These are phyloP conservation scores for Hermaeophaga mercurialis DNA, from an alignment of 2,888 invertebrate genomes.

Conservation along the genomic window DNA sequence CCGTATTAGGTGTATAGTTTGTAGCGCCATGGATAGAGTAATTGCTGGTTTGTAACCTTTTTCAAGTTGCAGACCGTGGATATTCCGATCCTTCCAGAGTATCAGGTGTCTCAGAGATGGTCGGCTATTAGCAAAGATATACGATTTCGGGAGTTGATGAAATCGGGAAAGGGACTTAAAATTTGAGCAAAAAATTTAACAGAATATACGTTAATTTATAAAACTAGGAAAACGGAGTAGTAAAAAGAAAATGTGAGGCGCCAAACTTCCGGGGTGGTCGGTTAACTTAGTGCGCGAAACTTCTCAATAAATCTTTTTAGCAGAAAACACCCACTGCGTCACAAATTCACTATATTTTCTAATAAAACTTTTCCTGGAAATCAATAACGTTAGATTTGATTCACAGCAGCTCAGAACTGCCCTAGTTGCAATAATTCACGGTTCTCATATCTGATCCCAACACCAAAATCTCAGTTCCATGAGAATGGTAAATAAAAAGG, in stretches of 20 bases:
- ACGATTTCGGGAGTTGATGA: slow-evolving; percentile 1
- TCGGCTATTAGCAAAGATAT: slow-evolving; percentile 1
- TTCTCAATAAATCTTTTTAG: slow-evolving; percentile 19
- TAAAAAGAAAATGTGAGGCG: no score
- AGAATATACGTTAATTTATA: no score
- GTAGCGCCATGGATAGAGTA: slow-evolving; percentile 20
- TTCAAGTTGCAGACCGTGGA: slow-evolving; percentile 16
- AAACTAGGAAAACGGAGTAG: no score
- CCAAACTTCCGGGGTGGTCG: slow-evolving; percentile 1
- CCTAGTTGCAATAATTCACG: slow-evolving; percentile 40
- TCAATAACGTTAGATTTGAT: slow-evolving; percentile 41
- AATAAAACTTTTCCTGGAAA: slow-evolving; percentile 42
- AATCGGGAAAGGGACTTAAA: no score
- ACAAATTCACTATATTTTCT: slow-evolving; percentile 41
- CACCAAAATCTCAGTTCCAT: background rate
- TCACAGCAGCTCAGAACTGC: slow-evolving; percentile 38
- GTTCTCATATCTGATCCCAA: no score
- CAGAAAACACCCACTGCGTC: slow-evolving; percentile 21
- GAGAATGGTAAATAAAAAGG: slow-evolving; percentile 9
- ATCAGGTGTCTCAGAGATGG: slow-evolving; percentile 15
- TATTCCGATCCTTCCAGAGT: slow-evolving; percentile 19
- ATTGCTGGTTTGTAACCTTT: slow-evolving; percentile 22
- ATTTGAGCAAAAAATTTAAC: no score
- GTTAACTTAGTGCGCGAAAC: slow-evolving; percentile 1
- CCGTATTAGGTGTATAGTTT: slow-evolving; percentile 34